Evolutionary conservation across 2,113 vertebrate genomes (phyloP).

Genomic region (Daphoenositta chrysoptera): DNA sequence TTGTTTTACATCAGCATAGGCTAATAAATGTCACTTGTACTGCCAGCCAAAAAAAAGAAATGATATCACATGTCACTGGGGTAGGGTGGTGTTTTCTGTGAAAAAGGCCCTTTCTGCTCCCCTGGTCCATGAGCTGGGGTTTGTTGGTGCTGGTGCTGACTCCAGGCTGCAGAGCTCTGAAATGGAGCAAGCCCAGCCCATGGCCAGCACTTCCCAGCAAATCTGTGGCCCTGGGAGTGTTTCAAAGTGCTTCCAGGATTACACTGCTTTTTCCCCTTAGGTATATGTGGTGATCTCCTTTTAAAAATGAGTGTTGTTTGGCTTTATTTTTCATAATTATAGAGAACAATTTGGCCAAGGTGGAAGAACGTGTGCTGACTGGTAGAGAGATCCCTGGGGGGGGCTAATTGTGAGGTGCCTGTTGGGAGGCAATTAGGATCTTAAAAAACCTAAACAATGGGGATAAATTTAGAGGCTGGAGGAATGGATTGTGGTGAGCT

Average conservation of each 20-base stretch:
- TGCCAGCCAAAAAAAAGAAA: not conserved
- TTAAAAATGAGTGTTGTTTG: not conserved
- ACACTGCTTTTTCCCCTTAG: not conserved
- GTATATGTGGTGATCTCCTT: not conserved
- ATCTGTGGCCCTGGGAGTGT: not conserved
- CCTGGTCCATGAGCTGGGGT: not conserved
- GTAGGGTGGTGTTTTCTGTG: not conserved
- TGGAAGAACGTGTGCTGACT: not conserved
- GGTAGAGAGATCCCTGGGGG: not conserved
- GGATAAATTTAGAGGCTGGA: not conserved
- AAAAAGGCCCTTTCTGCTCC: not conserved
- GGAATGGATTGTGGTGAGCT: not conserved
- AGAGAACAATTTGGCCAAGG: not conserved
- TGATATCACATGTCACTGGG: not conserved
- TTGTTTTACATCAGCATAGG: constrained; percentile 23
- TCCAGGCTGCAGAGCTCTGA: not conserved
- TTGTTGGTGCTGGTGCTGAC: not conserved
- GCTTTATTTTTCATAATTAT: not conserved
- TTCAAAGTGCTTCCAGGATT: not conserved
- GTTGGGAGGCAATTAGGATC: not conserved
- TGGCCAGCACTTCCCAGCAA: not conserved
- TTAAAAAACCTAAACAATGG: not conserved
- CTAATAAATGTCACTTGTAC: constrained; percentile 23
- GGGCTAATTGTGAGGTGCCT: not conserved
- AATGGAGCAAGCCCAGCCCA: not conserved